A percentile compares a stretch with the other conserved stretches of the same genome.
These are phyloP conservation scores for Drosophila oshimai DNA, from an alignment of 1,140 invertebrate genomes.

Conservation along the genomic window DNA sequence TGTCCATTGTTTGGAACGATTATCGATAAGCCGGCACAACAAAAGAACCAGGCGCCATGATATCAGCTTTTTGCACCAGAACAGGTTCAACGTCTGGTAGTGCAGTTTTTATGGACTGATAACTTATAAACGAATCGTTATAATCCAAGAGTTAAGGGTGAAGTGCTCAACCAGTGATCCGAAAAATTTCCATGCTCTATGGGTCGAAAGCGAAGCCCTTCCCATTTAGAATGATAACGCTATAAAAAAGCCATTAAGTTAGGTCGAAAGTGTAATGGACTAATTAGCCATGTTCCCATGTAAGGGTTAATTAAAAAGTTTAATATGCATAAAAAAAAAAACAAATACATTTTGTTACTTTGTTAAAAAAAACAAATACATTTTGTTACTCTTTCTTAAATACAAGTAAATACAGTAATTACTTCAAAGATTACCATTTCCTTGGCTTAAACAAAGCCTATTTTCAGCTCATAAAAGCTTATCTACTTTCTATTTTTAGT, in stretches of 20 bases:
- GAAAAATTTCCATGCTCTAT: conserved; percentile 7
- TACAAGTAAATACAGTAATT: too few relatives aligned
- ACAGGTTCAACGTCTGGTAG: conserved; percentile 5
- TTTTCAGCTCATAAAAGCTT: too few relatives aligned
- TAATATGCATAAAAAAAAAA: background rate
- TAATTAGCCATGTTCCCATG: conserved; percentile 7
- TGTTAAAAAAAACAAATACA: too few relatives aligned
- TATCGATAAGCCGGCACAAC: conserved; percentile 20
- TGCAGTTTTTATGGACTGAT: conserved; percentile 12
- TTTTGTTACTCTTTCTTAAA: too few relatives aligned
- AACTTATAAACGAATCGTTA: background rate
- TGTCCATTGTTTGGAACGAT: conserved; percentile 6
- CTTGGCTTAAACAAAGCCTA: too few relatives aligned
- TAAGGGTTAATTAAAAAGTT: background rate
- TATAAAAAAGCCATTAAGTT: background rate
- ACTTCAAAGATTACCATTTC: too few relatives aligned
- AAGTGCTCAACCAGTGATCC: background rate
- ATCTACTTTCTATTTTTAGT: too few relatives aligned
- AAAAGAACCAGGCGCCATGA: conserved; percentile 19
- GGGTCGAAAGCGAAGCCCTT: background rate
- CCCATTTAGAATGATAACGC: background rate
- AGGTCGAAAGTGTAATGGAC: background rate
- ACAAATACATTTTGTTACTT: background rate
- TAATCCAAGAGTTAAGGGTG: background rate
- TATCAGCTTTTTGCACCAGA: conserved; percentile 37